Base-by-base conservation (phyloP, 1,140 invertebrate species). In the Meloidogyne hapla region DNA sequence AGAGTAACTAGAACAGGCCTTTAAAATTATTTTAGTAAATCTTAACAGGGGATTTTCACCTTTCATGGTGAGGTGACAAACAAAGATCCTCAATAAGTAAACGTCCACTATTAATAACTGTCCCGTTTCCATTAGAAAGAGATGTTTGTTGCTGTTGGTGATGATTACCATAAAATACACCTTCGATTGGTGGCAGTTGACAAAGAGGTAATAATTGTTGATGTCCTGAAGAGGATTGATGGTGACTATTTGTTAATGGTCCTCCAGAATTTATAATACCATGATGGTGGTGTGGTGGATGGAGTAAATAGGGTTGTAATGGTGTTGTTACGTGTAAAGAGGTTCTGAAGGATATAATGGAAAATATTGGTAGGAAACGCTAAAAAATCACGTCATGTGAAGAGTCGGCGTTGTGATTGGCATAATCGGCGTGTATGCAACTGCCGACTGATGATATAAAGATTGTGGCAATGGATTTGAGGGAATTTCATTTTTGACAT, bases 101-200 rank as follows among this genome's bases (percentile, higher is more conserved):
- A 21, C 56, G 61, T 26, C 28, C 56, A 33, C 0, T 64, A 40
- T 3, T 69, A 48, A 1, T 26, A 69, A 25, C 8, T 13, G 13
- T 13, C 21, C 67, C 66, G 13, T 26, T 28, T 10, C 69, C 69
- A 42, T 42, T 42, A 42, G 13, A 33, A 33, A 33, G 9, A 8
- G 33, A 33, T 33, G 33, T 33, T 33, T 33, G 68, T 15, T 48
- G 69, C 10, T 48, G 25, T 63, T 70, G 48, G 3, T 61, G 21
- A 10, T 40, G 56, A 10, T 26, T 33, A 23, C 38, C 40, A 66
- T 78, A 78, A 66, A 78, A 78, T n/a, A 77, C 76, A 38, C 76
- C 28, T 64, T 83, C 81, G 40, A 82, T 84, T 13, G 82, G 73
- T n/a, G 80, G 80, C 18, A 83, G 38, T 42, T 80, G 79, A 33